phyloP scores from a whole-genome alignment of 23 tunicate species.

The Botrylloides violaceus region DNA sequence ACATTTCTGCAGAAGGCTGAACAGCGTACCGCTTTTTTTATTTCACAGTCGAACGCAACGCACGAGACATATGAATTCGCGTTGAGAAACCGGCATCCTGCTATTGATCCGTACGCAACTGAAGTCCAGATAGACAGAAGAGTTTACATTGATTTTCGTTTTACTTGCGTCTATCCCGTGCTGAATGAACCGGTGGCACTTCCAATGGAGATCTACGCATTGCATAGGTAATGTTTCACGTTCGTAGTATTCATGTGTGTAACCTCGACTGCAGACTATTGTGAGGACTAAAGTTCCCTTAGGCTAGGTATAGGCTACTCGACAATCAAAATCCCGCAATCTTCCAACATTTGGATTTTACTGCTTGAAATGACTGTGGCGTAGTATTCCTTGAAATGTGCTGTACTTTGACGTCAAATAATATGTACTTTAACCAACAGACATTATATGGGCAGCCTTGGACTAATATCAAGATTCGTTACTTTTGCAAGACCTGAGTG shows the following conservation, averaged over 20 bases:
- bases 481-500: not conserved
- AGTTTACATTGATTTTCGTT: slow-evolving; percentile 1
- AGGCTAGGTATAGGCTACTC: not conserved
- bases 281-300: not conserved
- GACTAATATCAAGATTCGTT: no score
- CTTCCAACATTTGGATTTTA: no score
- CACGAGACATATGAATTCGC: slow-evolving; percentile 5
- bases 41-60: not conserved
- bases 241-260: not conserved
- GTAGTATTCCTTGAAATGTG: not conserved
- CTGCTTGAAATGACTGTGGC: no score
- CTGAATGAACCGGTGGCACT: not conserved
- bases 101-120: not conserved
- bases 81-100: not conserved
- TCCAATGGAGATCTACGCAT: not conserved
- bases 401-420: not conserved
- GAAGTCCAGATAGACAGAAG: not conserved
- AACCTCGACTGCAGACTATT: not conserved
- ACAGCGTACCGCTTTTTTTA: no score
- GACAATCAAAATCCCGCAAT: not conserved
- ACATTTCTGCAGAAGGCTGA: no score
- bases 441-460: no score
- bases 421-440: not conserved
- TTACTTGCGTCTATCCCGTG: not conserved
- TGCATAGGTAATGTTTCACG: not conserved